A percentile compares a stretch with the other conserved stretches of the same genome.
Conservation (phyloP, 2,888 invertebrate species). For the Yponomeuta cagnagella region DNA sequence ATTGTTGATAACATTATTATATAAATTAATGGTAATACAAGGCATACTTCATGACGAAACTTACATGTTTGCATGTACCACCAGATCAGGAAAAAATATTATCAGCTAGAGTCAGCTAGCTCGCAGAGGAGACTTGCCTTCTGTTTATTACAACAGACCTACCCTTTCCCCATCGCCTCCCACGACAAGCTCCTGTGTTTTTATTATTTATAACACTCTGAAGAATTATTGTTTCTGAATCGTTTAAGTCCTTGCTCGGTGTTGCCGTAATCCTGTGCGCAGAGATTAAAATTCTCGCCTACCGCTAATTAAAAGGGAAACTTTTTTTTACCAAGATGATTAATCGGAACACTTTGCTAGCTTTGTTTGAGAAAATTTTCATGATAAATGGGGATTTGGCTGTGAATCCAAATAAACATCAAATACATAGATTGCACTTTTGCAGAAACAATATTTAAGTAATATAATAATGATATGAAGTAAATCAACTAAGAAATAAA, state of each 20-base stretch:
- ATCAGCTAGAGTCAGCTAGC: not conserved
- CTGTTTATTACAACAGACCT: not conserved
- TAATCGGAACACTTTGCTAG: conserved; percentile 43
- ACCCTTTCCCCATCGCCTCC: conserved; percentile 10
- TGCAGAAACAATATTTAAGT: not conserved
- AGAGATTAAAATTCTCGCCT: conserved; percentile 63
- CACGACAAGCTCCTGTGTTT: conserved; percentile 35
- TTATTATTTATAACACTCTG: conserved; percentile 68
- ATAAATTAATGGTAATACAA: too few relatives aligned
- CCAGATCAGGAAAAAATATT: too few relatives aligned
- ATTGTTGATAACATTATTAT: too few relatives aligned
- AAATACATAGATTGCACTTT: not conserved
- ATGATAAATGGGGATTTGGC: conserved; percentile 7
- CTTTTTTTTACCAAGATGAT: conserved; percentile 63
- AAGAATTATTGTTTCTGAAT: conserved; percentile 74
- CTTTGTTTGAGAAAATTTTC: conserved; percentile 22
- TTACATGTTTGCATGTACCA: too few relatives aligned
- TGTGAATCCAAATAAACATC: not conserved
- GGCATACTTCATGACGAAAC: too few relatives aligned
- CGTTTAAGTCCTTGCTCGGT: conserved; percentile 72
- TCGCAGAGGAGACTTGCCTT: not conserved
- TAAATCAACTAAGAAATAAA: conserved; percentile 7
- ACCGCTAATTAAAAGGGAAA: conserved; percentile 69
- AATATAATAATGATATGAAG: not conserved
- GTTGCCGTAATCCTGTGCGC: conserved; percentile 59